Conservation (phyloP, 2,113 vertebrate genomes). For the Lophochroa leadbeateri region DNA sequence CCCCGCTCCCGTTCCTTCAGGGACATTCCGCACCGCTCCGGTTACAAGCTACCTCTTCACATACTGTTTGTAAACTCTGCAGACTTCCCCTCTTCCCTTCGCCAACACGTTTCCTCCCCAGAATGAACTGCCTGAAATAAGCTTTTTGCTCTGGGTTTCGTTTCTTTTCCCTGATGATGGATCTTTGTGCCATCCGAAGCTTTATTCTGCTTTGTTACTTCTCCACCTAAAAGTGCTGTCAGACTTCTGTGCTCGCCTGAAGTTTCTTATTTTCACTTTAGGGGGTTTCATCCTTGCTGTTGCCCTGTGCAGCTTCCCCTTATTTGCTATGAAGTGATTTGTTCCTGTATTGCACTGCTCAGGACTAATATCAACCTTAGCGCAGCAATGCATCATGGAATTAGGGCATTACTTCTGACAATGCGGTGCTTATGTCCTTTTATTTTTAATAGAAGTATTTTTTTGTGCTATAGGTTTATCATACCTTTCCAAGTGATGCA, state of each 20-base stretch:
- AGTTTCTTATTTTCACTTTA: not conserved
- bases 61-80: conserved; percentile 6
- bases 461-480: not conserved
- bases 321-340: not conserved
- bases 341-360: not conserved
- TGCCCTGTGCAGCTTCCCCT: not conserved
- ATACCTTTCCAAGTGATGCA: too few species aligned
- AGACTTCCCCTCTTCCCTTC: not conserved
- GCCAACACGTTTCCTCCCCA: not conserved
- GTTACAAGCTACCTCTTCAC: not conserved
- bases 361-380: not conserved
- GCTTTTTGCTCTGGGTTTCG: not conserved
- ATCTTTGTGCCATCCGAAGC: not conserved
- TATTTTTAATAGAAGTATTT: not conserved
- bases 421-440: not conserved
- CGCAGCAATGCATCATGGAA: fast-evolving
- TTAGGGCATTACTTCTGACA: not conserved
- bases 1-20: not conserved
- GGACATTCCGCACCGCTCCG: not conserved
- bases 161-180: not conserved
- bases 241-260: fast-evolving
- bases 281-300: not conserved
- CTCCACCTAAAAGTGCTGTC: not conserved
- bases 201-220: not conserved
- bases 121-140: not conserved